A percentile compares a stretch with the other conserved stretches of the same genome.
Conservation (phyloP, 2,888 invertebrate species). For the Lathronympha strigana region DNA sequence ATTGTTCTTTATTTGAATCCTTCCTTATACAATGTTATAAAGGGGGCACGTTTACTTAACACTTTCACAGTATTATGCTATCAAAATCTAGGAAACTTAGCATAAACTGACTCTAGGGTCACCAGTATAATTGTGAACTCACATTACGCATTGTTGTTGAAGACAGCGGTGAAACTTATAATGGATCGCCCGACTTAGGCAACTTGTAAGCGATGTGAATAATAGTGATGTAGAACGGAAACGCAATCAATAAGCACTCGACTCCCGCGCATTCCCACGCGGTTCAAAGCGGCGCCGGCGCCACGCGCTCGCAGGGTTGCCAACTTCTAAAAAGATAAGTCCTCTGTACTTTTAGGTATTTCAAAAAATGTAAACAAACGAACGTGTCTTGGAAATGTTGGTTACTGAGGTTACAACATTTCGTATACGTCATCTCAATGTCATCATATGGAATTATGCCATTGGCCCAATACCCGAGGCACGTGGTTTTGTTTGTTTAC, state of each 20-base stretch:
- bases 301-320: slow-evolving; percentile 44
- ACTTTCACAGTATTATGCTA: no score
- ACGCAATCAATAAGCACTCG: slow-evolving; percentile 35
- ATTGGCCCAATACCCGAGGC: no score
- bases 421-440: no score
- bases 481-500: no score
- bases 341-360: neutral
- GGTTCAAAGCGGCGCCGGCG: slow-evolving; percentile 54
- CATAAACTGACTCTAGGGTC: neutral
- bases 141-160: neutral
- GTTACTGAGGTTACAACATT: no score
- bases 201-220: neutral
- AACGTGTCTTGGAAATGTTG: no score
- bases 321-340: neutral
- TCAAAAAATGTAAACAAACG: no score
- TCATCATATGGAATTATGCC: no score
- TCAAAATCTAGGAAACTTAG: no score
- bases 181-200: neutral
- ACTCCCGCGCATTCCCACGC: slow-evolving; percentile 53
- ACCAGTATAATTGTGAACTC: neutral
- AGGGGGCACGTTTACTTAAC: no score
- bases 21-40: no score
- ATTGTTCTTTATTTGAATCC: no score
- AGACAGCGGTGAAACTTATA: neutral
- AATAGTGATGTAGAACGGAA: slow-evolving; percentile 24